Evolutionary conservation across 2,113 vertebrate genomes (phyloP).

Genomic region (Siniperca chuatsi): DNA sequence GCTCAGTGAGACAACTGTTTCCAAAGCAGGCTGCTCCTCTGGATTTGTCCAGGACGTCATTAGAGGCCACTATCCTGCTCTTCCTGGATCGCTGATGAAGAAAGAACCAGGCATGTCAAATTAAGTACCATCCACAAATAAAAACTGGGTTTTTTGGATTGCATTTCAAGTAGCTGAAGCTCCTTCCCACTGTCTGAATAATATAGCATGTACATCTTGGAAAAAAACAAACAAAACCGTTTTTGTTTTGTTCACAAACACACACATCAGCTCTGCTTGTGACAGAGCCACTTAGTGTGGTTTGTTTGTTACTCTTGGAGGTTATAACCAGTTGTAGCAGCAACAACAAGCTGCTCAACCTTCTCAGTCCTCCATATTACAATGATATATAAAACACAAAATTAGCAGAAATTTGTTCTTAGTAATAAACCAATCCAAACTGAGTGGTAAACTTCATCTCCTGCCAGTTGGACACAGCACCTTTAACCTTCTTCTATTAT

Average conservation of each 20-base stretch:
- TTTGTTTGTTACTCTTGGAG: conserved; percentile 74
- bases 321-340: conserved; percentile 79
- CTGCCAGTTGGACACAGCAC: not conserved
- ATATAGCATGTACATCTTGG: not conserved
- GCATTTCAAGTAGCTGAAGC: not conserved
- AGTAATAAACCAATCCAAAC: not conserved
- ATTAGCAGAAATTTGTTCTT: not conserved
- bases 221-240: no score
- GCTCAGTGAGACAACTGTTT: conserved; percentile 82
- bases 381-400: not conserved
- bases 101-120: conserved; percentile 2
- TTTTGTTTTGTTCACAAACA: conserved; percentile 63
- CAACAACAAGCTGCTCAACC: conserved; percentile 71
- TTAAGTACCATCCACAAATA: not conserved
- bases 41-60: conserved; percentile 74
- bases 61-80: conserved; percentile 60
- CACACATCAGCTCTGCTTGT: conserved; percentile 24
- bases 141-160: not conserved
- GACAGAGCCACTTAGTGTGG: conserved; percentile 41
- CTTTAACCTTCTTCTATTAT: not conserved
- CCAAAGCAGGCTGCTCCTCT: conserved; percentile 83
- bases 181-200: not conserved
- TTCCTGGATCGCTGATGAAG: conserved; percentile 81
- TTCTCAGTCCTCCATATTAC: conserved; percentile 79
- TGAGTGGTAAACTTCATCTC: not conserved